A percentile compares a stretch with the other conserved stretches of the same genome.
Evolutionary conservation across 2,113 vertebrate genomes (phyloP).

Genomic region (Siniperca knerii): DNA sequence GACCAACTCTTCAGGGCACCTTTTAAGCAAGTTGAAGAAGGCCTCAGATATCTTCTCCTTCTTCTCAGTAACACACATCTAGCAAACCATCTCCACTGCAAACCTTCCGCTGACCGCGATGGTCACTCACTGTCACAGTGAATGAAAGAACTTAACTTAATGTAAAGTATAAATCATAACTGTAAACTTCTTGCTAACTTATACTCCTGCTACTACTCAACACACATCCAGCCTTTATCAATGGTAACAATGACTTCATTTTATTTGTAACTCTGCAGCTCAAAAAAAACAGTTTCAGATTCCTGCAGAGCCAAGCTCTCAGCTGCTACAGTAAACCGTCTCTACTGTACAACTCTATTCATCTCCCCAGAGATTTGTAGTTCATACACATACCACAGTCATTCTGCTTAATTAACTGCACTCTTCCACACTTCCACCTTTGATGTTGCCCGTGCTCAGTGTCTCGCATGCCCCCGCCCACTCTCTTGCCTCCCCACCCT

Average conservation of each 20-base stretch:
- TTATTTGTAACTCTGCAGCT: slow-evolving; percentile 25
- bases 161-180: neutral
- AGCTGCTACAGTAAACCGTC: slow-evolving; percentile 23
- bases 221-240: neutral
- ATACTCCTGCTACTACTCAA: neutral
- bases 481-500: slow-evolving; percentile 27
- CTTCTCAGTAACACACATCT: neutral
- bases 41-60: neutral
- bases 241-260: neutral
- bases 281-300: slow-evolving; percentile 23
- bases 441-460: slow-evolving; percentile 50
- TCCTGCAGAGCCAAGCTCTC: neutral
- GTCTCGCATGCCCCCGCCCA: slow-evolving; percentile 34
- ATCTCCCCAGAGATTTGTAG: slow-evolving; percentile 31
- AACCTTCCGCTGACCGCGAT: neutral
- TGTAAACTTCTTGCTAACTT: neutral
- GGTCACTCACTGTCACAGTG: neutral
- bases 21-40: neutral
- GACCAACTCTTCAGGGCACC: neutral
- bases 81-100: neutral
- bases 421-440: slow-evolving; percentile 56
- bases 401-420: slow-evolving; percentile 56
- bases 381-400: slow-evolving; percentile 26
- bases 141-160: neutral
- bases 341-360: slow-evolving; percentile 31